These are phyloP conservation scores for Megamerina dolium DNA, from an alignment of 2,888 invertebrate species.

Conservation along the genomic window DNA sequence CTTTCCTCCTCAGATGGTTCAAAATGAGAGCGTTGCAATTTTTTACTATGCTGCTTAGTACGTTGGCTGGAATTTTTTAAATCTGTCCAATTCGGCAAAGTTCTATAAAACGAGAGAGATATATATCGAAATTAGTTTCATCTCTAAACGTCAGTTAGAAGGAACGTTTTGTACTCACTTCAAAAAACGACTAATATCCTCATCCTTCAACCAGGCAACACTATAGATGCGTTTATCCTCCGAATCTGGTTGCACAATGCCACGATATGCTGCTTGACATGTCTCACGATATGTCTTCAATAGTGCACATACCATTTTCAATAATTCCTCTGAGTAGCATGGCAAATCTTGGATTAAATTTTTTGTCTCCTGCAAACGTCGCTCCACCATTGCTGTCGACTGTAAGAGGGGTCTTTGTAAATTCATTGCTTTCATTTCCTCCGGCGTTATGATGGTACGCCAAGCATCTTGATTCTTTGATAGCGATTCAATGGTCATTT, in stretches of 20 bases:
- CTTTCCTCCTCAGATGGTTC: conserved; percentile 66
- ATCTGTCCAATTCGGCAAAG: conserved; percentile 73
- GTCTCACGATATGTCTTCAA: conserved; percentile 68
- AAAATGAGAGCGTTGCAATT: conserved; percentile 41
- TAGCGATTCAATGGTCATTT: conserved; percentile 59
- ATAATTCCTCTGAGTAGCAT: conserved; percentile 67
- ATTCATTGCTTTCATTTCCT: conserved; percentile 59
- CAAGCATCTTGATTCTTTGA: conserved; percentile 74
- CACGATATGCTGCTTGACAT: conserved; percentile 67
- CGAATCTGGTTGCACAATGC: conserved; percentile 70
- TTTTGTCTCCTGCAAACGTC: conserved; percentile 56
- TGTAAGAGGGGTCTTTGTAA: conserved; percentile 60
- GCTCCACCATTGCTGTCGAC: conserved; percentile 68
- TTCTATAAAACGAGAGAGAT: conserved; percentile 47
- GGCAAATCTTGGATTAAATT: conserved; percentile 66
- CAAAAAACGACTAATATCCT: conserved; percentile 88
- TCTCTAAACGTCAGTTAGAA: not conserved
- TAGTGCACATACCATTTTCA: conserved; percentile 65
- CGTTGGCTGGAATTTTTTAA: conserved; percentile 51
- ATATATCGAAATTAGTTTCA: conserved; percentile 1
- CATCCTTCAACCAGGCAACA: conserved; percentile 87
- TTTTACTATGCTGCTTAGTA: conserved; percentile 30
- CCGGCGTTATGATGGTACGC: conserved; percentile 67
- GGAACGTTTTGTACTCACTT: conserved; percentile 54
- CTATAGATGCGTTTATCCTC: conserved; percentile 75